Conservation (phyloP, 1,140 invertebrate genomes). For the Adoxophyes honmai region DNA sequence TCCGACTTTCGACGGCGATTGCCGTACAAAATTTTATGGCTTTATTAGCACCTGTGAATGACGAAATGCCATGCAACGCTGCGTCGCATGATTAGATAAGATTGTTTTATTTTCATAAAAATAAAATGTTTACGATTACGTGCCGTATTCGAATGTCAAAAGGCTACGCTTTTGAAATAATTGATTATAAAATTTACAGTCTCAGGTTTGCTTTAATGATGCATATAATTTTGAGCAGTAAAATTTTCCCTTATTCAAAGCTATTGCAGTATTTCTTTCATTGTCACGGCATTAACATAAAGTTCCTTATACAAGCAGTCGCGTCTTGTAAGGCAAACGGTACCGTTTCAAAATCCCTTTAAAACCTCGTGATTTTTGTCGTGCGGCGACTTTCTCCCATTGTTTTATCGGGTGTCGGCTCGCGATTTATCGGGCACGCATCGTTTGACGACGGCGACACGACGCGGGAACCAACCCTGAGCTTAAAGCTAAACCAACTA, state of each 20-base stretch:
- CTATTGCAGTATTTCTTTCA: background rate
- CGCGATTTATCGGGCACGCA: constrained; percentile 58
- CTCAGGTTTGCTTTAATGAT: background rate
- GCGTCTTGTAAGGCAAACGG: constrained; percentile 2
- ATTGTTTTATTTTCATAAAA: constrained; percentile 3
- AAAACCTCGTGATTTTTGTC: constrained; percentile 19
- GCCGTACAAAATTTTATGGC: background rate
- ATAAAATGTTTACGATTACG: background rate
- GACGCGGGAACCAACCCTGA: constrained; percentile 53
- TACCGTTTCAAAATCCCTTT: constrained; percentile 21
- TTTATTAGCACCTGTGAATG: constrained; percentile 1
- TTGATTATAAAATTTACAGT: constrained; percentile 8
- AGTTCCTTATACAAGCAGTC: background rate
- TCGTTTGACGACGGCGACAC: constrained; percentile 49
- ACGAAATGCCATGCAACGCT: background rate
- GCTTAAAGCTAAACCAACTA: background rate
- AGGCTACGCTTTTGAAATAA: background rate
- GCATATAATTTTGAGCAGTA: constrained; percentile 1
- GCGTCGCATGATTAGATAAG: constrained; percentile 1
- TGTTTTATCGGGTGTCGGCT: constrained; percentile 54
- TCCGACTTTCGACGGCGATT: background rate
- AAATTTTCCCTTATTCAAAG: constrained; percentile 10
- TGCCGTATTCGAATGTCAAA: background rate
- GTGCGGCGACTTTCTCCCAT: constrained; percentile 55
- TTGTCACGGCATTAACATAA: constrained; percentile 1